These are phyloP conservation scores for Cryptus armator DNA, from an alignment of 2,888 invertebrate genomes.

Conservation along the genomic window DNA sequence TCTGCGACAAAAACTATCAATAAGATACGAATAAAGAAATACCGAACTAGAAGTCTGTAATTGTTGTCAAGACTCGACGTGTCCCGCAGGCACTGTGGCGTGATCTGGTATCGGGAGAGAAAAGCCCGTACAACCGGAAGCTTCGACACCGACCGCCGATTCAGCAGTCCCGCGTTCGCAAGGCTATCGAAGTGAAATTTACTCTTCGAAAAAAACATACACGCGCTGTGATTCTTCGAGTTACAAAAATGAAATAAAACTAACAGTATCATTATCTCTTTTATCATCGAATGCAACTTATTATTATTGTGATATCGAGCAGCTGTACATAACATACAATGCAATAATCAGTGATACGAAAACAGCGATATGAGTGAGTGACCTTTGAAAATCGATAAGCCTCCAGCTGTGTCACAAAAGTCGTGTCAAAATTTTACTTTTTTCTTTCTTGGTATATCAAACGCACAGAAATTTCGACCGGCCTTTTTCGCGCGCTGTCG, in stretches of 20 bases:
- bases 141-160: neutral
- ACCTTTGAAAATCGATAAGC: slow-evolving; percentile 12
- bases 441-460: neutral
- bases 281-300: neutral
- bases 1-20: no score
- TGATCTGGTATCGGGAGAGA: neutral
- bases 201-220: slow-evolving; percentile 4
- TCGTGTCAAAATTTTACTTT: neutral
- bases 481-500: neutral
- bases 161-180: neutral
- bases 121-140: neutral
- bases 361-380: slow-evolving; percentile 3
- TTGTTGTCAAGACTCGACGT: no score
- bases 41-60: no score
- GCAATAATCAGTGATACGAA: neutral
- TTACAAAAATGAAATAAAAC: slow-evolving; percentile 26
- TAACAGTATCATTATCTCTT: neutral
- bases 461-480: neutral
- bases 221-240: neutral
- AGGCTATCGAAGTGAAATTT: neutral
- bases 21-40: no score
- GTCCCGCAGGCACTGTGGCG: neutral
- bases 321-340: neutral
- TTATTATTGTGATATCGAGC: neutral
- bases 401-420: slow-evolving; percentile 6